phyloP scores from a whole-genome alignment of 2,113 vertebrate species.

The Noturus placidus region DNA sequence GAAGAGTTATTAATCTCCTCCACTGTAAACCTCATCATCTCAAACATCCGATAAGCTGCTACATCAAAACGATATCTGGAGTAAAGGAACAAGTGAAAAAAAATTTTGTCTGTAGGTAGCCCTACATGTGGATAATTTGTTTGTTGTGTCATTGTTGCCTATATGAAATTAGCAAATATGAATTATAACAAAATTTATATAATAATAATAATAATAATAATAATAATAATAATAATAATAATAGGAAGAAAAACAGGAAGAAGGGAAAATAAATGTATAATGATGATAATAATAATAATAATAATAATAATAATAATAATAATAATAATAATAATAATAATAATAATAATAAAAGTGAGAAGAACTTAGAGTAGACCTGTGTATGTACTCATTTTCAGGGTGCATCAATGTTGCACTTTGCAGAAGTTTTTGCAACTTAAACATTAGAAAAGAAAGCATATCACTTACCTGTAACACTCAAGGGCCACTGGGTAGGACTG shows the following conservation, averaged over 20 bases:
- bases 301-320: not conserved
- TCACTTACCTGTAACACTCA: conserved; percentile 43
- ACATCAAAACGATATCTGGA: conserved; percentile 56
- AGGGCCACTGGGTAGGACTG: conserved; percentile 26
- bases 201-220: not conserved
- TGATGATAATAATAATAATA: not conserved
- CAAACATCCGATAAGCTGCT: conserved; percentile 72
- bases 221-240: not conserved
- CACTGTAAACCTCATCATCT: conserved; percentile 77
- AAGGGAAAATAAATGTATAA: not conserved
- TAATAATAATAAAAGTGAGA: too few relatives aligned
- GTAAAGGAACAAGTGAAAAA: conserved; percentile 5
- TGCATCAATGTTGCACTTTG: not conserved
- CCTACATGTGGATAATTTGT: not conserved
- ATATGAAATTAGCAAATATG: not conserved
- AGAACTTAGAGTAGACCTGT: too few relatives aligned
- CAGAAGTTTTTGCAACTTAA: not conserved
- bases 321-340: not conserved
- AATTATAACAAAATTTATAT: not conserved
- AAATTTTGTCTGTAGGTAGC: not conserved
- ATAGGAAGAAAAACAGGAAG: too few relatives aligned
- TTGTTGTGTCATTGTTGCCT: not conserved
- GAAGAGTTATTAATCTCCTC: conserved; percentile 85
- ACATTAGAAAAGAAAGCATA: not conserved
- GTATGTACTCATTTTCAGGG: not conserved